These are phyloP conservation scores for Ammospiza caudacuta DNA, from an alignment of 2,113 vertebrate genomes.

Conservation along the genomic window DNA sequence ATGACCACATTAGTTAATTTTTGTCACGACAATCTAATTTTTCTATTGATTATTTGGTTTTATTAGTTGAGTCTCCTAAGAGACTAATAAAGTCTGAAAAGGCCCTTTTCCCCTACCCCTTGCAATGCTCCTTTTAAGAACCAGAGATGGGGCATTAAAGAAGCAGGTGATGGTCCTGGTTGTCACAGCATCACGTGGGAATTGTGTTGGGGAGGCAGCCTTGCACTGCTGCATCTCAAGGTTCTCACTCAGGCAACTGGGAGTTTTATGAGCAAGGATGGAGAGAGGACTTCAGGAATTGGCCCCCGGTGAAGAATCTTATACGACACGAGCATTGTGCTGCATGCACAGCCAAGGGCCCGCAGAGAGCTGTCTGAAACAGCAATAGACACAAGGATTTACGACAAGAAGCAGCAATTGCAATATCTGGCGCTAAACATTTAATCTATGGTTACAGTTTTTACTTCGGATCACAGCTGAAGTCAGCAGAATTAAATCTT, in stretches of 20 bases:
- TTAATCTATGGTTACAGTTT: slow-evolving; percentile 84
- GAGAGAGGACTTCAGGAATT: slow-evolving; percentile 59
- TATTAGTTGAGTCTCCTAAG: slow-evolving; percentile 67
- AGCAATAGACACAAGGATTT: slow-evolving; percentile 81
- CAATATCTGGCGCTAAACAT: slow-evolving; percentile 82
- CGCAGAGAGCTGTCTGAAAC: slow-evolving; percentile 76
- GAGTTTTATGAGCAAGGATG: slow-evolving; percentile 54
- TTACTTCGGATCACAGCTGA: slow-evolving; percentile 80
- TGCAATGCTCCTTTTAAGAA: slow-evolving; percentile 31
- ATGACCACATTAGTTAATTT: slow-evolving; percentile 76
- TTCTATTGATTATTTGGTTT: slow-evolving; percentile 76
- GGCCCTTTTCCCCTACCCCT: background rate
- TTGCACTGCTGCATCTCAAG: background rate
- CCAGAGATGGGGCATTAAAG: slow-evolving; percentile 12
- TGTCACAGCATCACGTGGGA: slow-evolving; percentile 24
- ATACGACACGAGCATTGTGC: slow-evolving; percentile 71
- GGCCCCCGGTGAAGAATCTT: slow-evolving; percentile 73
- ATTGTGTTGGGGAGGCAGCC: slow-evolving; percentile 14
- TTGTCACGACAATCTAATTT: slow-evolving; percentile 72
- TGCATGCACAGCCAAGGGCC: slow-evolving; percentile 57
- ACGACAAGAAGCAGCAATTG: slow-evolving; percentile 74
- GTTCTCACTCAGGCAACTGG: slow-evolving; percentile 14
- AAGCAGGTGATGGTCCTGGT: slow-evolving; percentile 24
- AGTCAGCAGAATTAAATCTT: slow-evolving; percentile 86
- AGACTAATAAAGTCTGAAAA: slow-evolving; percentile 63